A percentile compares a stretch with the other conserved stretches of the same genome.
phyloP scores from a whole-genome alignment of 2,797 vertebrate species.

The Sphaeramia orbicularis region DNA sequence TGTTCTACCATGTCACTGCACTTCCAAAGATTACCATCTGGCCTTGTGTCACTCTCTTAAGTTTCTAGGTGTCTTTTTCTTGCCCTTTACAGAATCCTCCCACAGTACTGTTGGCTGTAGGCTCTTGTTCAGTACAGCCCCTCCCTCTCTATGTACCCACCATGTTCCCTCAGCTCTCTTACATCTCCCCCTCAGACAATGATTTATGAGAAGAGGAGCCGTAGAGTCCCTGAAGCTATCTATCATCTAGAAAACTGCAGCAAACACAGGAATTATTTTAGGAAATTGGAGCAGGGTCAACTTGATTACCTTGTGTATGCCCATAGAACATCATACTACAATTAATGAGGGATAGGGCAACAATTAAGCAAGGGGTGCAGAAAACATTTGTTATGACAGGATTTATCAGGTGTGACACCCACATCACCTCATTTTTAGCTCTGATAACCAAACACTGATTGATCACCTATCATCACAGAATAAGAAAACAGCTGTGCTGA shows the following conservation, averaged over 20 bases:
- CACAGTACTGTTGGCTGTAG: conserved; percentile 44
- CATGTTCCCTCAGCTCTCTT: conserved; percentile 73
- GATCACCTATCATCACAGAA: conserved; percentile 69
- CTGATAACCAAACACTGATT: conserved; percentile 67
- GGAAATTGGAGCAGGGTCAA: conserved; percentile 87
- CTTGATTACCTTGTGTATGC: conserved; percentile 82
- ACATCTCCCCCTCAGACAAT: conserved; percentile 80
- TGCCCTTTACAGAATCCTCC: conserved; percentile 72
- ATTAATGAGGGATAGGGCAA: conserved; percentile 76
- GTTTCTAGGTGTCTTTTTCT: conserved; percentile 69
- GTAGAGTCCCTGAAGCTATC: conserved; percentile 86
- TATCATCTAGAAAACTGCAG: conserved; percentile 87
- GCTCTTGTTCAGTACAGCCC: conserved; percentile 50
- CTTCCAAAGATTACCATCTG: conserved; percentile 55
- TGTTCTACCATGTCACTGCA: conserved; percentile 44
- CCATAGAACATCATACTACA: conserved; percentile 75
- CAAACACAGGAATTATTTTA: conserved; percentile 89
- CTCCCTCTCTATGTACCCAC: conserved; percentile 62
- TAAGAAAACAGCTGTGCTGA: conserved; percentile 72
- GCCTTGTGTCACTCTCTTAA: conserved; percentile 56
- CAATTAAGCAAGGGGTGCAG: conserved; percentile 78
- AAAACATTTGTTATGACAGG: conserved; percentile 59
- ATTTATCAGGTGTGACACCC: conserved; percentile 41
- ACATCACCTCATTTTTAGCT: conserved; percentile 51
- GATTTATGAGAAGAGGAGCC: conserved; percentile 88